Base-by-base conservation (phyloP, 2,797 vertebrate species). In the Salmo trutta region DNA sequence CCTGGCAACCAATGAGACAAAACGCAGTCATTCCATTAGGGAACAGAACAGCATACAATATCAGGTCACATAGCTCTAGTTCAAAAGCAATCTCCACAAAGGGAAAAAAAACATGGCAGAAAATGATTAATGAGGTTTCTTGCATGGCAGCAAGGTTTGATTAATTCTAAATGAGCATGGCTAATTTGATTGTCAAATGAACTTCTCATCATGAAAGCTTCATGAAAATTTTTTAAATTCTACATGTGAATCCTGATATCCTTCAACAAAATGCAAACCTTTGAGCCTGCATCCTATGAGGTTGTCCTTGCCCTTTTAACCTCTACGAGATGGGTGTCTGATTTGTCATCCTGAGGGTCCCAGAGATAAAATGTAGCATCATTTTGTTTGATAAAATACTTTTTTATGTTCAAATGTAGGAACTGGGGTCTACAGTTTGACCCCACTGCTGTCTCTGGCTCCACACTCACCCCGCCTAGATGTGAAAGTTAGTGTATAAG, bases 1-100 rank as follows among this genome's bases (percentile, higher is more conserved):
- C 93, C 95, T 96, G 79, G 80, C 53, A 24, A 70, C 74, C 75
- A 33, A 77, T 27, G 76, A 19, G 66, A 67, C 75, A 16, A 71
- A 69, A 71, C 10, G 21, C 31, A 73, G 59, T 54, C 0, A 59
- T 15, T 15, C 41, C 41, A 19, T 24, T 54, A 29, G 3, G 41
- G 53, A 36, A n/a, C 29, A 16, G 59, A 68, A 68, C 15, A 68
- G 12, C 66, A 16, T 68, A 4, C 33, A 70, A 19, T 12, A 70
- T 1, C 68, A 70, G 33, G 68, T n/a, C 67, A 29, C 24, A 69
- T 16, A 12, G 7, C 17, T n/a, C 68, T 47, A 7, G 33, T 21
- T n/a, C 10, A 47, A 47, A 47, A 14, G 41, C 17, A 8, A 31
- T 69, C 31, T 69, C 31, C 67, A 69, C 16, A 69, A 7, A 69